Base-by-base conservation (phyloP, 2,888 invertebrate species). In the Ormyrus rosae region DNA sequence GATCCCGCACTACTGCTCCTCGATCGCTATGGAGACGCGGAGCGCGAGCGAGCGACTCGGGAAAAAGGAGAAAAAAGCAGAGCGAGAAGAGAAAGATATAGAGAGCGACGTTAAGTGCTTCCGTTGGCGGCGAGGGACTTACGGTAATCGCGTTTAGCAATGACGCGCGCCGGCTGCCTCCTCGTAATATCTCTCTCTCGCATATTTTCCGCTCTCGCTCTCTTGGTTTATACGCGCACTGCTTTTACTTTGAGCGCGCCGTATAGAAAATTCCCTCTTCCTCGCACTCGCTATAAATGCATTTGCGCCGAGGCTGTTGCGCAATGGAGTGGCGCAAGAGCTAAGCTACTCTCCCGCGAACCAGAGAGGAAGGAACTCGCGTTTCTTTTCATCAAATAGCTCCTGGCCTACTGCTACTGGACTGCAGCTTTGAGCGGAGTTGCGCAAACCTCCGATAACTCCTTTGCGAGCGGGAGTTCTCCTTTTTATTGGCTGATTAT, bases 91-190 rank as follows among this genome's bases (percentile, higher is more conserved):
- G 73, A 82, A 58, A 73, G 75, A 74, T 71, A 75, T 75, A 76
- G 78, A 81, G 77, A 53, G 70, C 69, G 77, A 82, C 83, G 78
- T 79, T 78, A 81, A 83, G 77, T 83, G 80, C 78, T 77, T 81
- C 81, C 81, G 70, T 73, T 73, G 83, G 63, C 58, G 68, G 73
- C 69, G 77, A 83, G 77, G 74, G 81, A 81, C 81, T 79, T 80
- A 81, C 77, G 69, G 78, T 82, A 81, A 81, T 77, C 77, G 79
- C 82, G 75, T 80, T 81, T 76, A 80, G 72, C 81, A 64, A 73
- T 81, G 79, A 79, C 81, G 76, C 78, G 73, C 46, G 65, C 67
- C 78, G 70, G 78, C 78, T 81, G 64, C 61, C 72, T 69, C 50
- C 55, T 9, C 79, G n/a, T 79, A 77, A 63, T 61, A 72, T 55